Evolutionary conservation across 2,797 vertebrate genomes (phyloP).

Genomic region (Sparidentex hasta): DNA sequence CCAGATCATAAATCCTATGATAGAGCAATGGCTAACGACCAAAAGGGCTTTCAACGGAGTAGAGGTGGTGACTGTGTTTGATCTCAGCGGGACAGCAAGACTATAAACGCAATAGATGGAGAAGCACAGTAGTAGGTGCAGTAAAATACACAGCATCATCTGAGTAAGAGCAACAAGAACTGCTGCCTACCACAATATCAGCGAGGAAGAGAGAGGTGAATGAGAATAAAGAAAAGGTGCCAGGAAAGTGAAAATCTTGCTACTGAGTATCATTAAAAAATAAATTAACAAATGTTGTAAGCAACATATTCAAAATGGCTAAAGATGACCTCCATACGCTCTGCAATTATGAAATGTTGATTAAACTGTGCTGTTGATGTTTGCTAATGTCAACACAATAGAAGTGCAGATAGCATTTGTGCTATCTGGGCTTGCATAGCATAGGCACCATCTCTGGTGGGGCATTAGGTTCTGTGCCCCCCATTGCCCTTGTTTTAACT

Average conservation of each 20-base stretch:
- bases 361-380: neutral
- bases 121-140: constrained; percentile 52
- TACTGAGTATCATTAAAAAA: neutral
- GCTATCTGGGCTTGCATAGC: too few species aligned
- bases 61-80: constrained; percentile 62
- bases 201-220: neutral
- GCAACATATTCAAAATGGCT: neutral
- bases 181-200: constrained; percentile 28
- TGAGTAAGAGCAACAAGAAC: constrained; percentile 2
- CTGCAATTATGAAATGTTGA: neutral
- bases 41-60: constrained; percentile 43
- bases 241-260: neutral
- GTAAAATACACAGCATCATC: constrained; percentile 61
- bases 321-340: neutral
- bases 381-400: too few species aligned
- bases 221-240: neutral
- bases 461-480: too few species aligned
- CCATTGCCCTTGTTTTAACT: too few species aligned
- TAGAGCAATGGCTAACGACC: constrained; percentile 48
- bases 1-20: constrained; percentile 31
- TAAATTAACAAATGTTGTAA: neutral
- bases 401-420: too few species aligned
- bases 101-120: constrained; percentile 67
- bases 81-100: constrained; percentile 66
- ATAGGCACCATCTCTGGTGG: too few species aligned